Evolutionary conservation across 2,888 invertebrate species (phyloP).

Genomic region (Brachyopa scutellaris): DNA sequence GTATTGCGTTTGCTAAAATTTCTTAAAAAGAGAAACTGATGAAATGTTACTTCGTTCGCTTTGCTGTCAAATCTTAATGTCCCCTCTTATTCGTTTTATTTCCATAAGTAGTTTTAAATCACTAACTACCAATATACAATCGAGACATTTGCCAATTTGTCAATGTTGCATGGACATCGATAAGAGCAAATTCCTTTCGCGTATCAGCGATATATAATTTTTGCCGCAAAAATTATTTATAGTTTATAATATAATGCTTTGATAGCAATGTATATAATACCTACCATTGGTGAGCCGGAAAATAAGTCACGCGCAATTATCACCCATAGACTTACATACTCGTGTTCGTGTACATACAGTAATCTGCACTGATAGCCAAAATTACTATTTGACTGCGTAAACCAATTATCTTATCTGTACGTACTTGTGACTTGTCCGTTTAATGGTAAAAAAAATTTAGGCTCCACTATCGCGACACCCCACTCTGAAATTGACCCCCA

Average conservation of each 20-base stretch:
- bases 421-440: not conserved
- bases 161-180: too few species aligned
- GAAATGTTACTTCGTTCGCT: too few species aligned
- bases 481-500: slow-evolving; percentile 26
- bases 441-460: not conserved
- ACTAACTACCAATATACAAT: too few species aligned
- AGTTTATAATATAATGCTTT: not conserved
- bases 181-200: not conserved
- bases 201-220: not conserved
- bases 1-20: too few species aligned
- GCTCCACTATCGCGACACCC: not conserved
- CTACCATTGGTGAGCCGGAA: not conserved
- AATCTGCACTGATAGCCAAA: slow-evolving; percentile 3
- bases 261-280: not conserved
- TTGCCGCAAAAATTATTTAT: too few species aligned
- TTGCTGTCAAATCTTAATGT: too few species aligned
- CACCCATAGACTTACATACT: not conserved
- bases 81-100: too few species aligned
- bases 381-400: slow-evolving; percentile 13
- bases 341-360: too few species aligned
- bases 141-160: too few species aligned
- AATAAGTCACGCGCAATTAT: slow-evolving; percentile 22
- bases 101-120: too few species aligned
- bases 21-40: too few species aligned
- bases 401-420: slow-evolving; percentile 11